These are phyloP conservation scores for Norana najaformis DNA, from an alignment of 2,888 invertebrate genomes.

Conservation along the genomic window DNA sequence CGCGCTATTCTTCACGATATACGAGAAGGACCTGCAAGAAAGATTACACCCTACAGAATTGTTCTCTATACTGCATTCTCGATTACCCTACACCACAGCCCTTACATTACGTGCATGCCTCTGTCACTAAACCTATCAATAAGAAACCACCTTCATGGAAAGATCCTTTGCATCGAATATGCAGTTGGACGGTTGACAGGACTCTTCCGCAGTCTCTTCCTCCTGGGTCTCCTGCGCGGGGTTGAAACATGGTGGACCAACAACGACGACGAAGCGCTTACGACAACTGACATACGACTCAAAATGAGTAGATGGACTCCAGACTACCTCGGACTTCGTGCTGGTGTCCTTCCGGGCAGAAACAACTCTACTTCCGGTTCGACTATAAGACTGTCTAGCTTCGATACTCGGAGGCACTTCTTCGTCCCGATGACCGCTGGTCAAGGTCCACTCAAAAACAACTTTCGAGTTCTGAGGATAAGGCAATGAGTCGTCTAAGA, in stretches of 20 bases:
- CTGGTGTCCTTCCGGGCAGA: not conserved
- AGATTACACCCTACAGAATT: too few species aligned
- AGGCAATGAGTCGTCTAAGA: not conserved
- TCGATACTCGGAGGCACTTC: not conserved
- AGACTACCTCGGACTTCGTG: not conserved
- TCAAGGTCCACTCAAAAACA: not conserved
- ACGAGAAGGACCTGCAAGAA: too few species aligned
- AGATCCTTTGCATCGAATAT: not conserved
- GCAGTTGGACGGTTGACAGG: slow-evolving; percentile 2
- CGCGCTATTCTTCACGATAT: too few species aligned
- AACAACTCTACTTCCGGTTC: not conserved
- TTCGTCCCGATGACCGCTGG: not conserved
- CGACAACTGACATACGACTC: slow-evolving; percentile 23
- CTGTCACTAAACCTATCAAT: not conserved
- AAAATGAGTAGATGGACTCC: not conserved
- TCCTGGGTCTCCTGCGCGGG: not conserved
- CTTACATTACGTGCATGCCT: not conserved
- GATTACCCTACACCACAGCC: too few species aligned
- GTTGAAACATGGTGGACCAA: slow-evolving; percentile 15
- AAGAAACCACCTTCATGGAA: slow-evolving; percentile 3
- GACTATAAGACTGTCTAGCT: not conserved
- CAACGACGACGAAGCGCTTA: slow-evolving; percentile 14
- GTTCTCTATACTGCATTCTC: too few species aligned
- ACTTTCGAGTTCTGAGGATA: not conserved
- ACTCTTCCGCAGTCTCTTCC: not conserved